Base-by-base conservation (phyloP, 2,797 vertebrate species). In the Macropodus opercularis region DNA sequence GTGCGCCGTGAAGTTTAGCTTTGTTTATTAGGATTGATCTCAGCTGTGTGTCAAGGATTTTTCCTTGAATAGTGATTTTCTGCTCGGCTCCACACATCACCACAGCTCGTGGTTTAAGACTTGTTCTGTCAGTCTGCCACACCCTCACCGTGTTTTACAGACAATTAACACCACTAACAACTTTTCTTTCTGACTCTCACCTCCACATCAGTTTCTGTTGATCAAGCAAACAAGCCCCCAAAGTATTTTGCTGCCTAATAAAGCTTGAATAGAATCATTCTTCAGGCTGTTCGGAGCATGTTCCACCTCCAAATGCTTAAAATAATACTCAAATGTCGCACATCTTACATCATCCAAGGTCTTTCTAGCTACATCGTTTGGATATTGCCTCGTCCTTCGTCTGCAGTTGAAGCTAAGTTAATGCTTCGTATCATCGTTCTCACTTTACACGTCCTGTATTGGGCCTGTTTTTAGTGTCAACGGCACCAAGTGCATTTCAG, bases 111-210 rank as follows among this genome's bases (percentile, higher is more conserved):
- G 69, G 26, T 88, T 87, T 84, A 79, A 72, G 83, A 84, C 63
- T 73, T 41, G 46, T 63, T 74, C 70, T 63, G 61, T 65, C 72
- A 32, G 71, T 44, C 70, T 56, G 56, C 72, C 62, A 73, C 73
- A 72, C 72, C 80, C 67, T 56, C 69, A 63, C 77, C 70, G 52
- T 71, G 82, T 84, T 86, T 85, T 75, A 77, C 72, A 57, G 69
- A 82, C 74, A 84, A 78, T 85, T 87, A 83, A 81, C 81, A 39
- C 74, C 32, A 32, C 56, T 77, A 75, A 69, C 65, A 78, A 53
- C 69, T 63, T 82, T 80, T 72, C 32, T 8, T 60, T 70, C 64
- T 74, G 67, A 75, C 70, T 77, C 71, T 81, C n/a, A n/a, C n/a
- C n/a, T n/a, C n/a, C n/a, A n/a, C n/a, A n/a, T n/a, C n/a, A n/a